Conservation (phyloP, 2,888 invertebrate species). For the Chloroclystis v-ata region DNA sequence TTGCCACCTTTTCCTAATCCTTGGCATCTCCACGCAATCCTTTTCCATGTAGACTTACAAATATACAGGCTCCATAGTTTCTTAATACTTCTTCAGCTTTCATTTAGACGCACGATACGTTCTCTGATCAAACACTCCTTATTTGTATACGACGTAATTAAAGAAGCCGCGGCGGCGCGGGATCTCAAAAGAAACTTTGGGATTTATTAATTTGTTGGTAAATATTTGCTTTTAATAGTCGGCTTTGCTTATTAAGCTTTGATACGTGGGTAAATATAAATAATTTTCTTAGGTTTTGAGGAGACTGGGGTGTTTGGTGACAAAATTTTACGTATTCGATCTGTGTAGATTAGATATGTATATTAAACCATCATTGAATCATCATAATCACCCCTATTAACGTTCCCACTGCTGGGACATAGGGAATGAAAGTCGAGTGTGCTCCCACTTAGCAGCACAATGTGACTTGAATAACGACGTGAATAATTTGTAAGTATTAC, state of each 20-base stretch:
- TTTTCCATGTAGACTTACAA: slow-evolving; percentile 42
- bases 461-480: too few species aligned
- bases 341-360: too few species aligned
- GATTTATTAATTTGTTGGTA: slow-evolving; percentile 70
- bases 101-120: slow-evolving; percentile 68
- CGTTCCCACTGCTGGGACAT: too few species aligned
- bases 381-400: too few species aligned
- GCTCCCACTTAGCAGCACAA: too few species aligned
- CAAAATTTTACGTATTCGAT: too few species aligned
- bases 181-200: slow-evolving; percentile 66
- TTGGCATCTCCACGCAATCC: slow-evolving; percentile 5
- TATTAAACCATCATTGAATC: too few species aligned
- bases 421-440: too few species aligned
- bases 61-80: slow-evolving; percentile 63
- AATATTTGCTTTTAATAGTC: slow-evolving; percentile 74
- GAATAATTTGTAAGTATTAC: too few species aligned
- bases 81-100: slow-evolving; percentile 69
- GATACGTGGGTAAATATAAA: slow-evolving; percentile 26
- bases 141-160: slow-evolving; percentile 68
- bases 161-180: slow-evolving; percentile 56
- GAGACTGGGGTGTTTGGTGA: background rate
- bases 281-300: slow-evolving; percentile 7
- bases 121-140: slow-evolving; percentile 63
- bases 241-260: slow-evolving; percentile 50
- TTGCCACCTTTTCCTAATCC: too few species aligned